Evolutionary conservation across 64 coral and sea anemone genomes (phyloP).

Genomic region (Trachythela sp.): DNA sequence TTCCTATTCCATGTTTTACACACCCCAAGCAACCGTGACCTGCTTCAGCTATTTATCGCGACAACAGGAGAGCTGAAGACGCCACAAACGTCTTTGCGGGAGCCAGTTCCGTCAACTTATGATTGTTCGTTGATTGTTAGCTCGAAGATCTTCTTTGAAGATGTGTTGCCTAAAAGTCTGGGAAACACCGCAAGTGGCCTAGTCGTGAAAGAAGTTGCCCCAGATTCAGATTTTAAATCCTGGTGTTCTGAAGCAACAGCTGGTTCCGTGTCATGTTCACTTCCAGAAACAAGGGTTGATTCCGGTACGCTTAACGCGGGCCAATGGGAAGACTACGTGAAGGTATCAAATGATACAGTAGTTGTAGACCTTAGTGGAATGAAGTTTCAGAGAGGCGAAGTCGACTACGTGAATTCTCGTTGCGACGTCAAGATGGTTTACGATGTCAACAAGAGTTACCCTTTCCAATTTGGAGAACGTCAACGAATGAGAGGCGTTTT

Average conservation of each 20-base stretch:
- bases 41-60: constrained; percentile 23
- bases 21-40: neutral
- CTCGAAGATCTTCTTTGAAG: constrained; percentile 13
- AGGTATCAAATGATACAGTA: too few relatives aligned
- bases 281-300: neutral
- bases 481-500: too few relatives aligned
- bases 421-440: too few relatives aligned
- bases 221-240: neutral
- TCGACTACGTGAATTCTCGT: neutral
- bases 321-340: neutral
- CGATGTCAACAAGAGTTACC: too few relatives aligned
- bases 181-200: neutral
- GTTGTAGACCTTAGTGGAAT: too few relatives aligned
- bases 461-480: too few relatives aligned
- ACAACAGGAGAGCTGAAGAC: neutral
- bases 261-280: neutral
- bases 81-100: neutral
- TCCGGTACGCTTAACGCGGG: too few relatives aligned
- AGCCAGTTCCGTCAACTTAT: neutral
- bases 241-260: constrained; percentile 4
- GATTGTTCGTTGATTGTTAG: neutral
- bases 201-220: neutral
- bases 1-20: constrained; percentile 7
- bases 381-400: neutral
- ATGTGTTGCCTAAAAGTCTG: constrained; percentile 2